Conservation (phyloP, 2,113 vertebrate species). For the Pterocles gutturalis region DNA sequence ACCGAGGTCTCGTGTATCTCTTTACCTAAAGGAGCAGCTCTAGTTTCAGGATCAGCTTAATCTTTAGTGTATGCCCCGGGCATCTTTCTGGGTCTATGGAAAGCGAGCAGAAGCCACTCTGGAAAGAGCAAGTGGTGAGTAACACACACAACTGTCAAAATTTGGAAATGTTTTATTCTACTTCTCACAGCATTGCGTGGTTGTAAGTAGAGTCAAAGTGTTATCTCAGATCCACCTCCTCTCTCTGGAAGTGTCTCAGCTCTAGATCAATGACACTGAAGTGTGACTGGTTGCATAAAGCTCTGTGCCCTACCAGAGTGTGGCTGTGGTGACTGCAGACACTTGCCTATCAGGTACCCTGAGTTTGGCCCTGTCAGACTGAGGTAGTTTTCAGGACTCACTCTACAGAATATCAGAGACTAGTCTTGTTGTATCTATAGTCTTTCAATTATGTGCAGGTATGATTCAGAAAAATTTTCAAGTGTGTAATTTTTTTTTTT, state of each 20-base stretch:
- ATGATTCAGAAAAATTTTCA: accelerated
- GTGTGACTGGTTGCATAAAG: neutral
- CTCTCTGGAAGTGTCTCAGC: neutral
- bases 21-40: neutral
- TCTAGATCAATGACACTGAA: neutral
- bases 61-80: neutral
- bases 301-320: neutral
- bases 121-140: neutral
- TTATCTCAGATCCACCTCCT: neutral
- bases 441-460: neutral
- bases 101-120: neutral
- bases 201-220: neutral
- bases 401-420: neutral
- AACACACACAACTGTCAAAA: neutral
- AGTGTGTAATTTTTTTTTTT: neutral
- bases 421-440: neutral
- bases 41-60: conserved; percentile 49
- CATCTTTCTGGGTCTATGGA: neutral
- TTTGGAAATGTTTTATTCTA: neutral
- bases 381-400: neutral
- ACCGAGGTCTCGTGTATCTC: neutral
- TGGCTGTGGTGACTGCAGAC: neutral
- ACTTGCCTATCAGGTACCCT: neutral
- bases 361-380: neutral
- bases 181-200: neutral